A percentile compares a stretch with the other conserved stretches of the same genome.
Conservation (phyloP, 2,888 invertebrate species). For the Drosophila falleni region DNA sequence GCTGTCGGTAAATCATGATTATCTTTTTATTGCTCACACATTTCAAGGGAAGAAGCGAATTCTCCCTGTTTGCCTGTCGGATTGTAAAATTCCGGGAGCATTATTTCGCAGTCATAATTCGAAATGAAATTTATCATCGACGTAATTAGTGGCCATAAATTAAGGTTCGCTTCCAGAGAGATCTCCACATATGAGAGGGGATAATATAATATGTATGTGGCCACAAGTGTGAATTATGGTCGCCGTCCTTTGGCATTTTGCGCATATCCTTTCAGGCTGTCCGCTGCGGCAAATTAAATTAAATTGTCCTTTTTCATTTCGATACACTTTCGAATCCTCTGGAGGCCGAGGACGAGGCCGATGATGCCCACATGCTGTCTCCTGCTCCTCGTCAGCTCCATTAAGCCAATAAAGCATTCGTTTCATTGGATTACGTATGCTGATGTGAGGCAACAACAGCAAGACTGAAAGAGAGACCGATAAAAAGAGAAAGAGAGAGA, state of each 20-base stretch:
- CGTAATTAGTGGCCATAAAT: conserved; percentile 84
- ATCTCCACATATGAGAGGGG: conserved; percentile 14
- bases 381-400: conserved; percentile 70
- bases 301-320: conserved; percentile 83
- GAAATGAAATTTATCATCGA: conserved; percentile 82
- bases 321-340: conserved; percentile 72
- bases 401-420: conserved; percentile 82
- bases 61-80: conserved; percentile 20
- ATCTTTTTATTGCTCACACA: conserved; percentile 70
- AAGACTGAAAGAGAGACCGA: neutral
- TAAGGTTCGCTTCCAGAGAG: conserved; percentile 40
- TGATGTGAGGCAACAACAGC: conserved; percentile 48
- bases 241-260: conserved; percentile 43
- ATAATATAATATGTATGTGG: conserved; percentile 50
- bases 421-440: conserved; percentile 81
- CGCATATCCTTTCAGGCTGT: conserved; percentile 54
- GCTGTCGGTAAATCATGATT: conserved; percentile 73
- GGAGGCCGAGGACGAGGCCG: conserved; percentile 49
- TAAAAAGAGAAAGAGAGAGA: neutral
- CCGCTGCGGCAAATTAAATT: conserved; percentile 81
- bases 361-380: neutral
- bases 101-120: conserved; percentile 58
- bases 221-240: conserved; percentile 78
- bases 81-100: conserved; percentile 37
- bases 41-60: conserved; percentile 2